Conservation (phyloP, 2,797 vertebrate genomes). For the Benthosema pterotum region DNA sequence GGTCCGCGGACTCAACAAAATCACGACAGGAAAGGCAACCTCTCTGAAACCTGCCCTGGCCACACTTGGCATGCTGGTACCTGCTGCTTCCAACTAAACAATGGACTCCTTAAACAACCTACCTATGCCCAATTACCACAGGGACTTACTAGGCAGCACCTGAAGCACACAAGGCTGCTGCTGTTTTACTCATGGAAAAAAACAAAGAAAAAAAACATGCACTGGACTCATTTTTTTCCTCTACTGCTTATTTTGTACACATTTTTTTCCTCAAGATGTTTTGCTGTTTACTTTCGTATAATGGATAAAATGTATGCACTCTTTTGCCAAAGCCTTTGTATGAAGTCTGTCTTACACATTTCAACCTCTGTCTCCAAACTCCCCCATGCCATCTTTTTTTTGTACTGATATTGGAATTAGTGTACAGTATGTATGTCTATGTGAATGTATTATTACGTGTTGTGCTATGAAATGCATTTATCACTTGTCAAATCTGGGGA, state of each 20-base stretch:
- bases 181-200: slow-evolving; percentile 66
- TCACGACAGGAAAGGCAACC: slow-evolving; percentile 75
- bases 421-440: slow-evolving; percentile 51
- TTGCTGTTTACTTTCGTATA: slow-evolving; percentile 78
- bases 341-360: slow-evolving; percentile 75
- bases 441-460: slow-evolving; percentile 73
- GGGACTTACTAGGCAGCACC: slow-evolving; percentile 59
- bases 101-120: slow-evolving; percentile 40
- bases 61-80: slow-evolving; percentile 80
- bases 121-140: slow-evolving; percentile 60
- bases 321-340: slow-evolving; percentile 85
- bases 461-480: slow-evolving; percentile 71
- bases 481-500: slow-evolving; percentile 71
- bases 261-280: slow-evolving; percentile 54
- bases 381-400: slow-evolving; percentile 40
- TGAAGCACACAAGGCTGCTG: slow-evolving; percentile 67
- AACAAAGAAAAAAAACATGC: slow-evolving; percentile 76
- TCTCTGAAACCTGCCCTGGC: slow-evolving; percentile 67
- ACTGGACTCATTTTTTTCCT: slow-evolving; percentile 78
- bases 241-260: slow-evolving; percentile 73
- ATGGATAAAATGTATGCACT: slow-evolving; percentile 74
- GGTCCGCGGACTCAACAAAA: slow-evolving; percentile 87
- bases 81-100: slow-evolving; percentile 73
- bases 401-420: slow-evolving; percentile 54
- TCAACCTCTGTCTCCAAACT: slow-evolving; percentile 41